A percentile compares a stretch with the other conserved stretches of the same genome.
These are phyloP conservation scores for Dolomedes plantarius DNA, from an alignment of 2,888 invertebrate genomes.

Conservation along the genomic window DNA sequence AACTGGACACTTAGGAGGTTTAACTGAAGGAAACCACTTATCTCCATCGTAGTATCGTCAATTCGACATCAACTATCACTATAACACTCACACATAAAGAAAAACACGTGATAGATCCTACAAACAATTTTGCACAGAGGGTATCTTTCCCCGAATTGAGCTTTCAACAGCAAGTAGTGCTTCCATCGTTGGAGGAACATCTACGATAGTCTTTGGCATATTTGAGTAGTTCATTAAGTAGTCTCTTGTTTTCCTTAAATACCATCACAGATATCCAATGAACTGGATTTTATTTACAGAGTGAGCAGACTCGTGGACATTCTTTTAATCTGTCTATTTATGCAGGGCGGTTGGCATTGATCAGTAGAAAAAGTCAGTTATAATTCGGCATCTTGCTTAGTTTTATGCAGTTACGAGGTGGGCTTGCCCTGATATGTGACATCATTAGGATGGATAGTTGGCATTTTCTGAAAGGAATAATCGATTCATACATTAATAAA, in stretches of 20 bases:
- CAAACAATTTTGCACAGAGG: conserved; percentile 17
- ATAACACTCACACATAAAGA: conserved; percentile 39
- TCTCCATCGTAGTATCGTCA: background rate
- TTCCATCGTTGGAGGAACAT: conserved; percentile 33
- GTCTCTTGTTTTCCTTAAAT: conserved; percentile 1
- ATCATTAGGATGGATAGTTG: conserved; percentile 70
- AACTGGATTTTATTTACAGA: conserved; percentile 37
- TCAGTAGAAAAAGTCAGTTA: conserved; percentile 36
- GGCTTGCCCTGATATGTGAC: conserved; percentile 71
- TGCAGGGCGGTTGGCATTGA: conserved; percentile 43
- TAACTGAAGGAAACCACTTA: conserved; percentile 27
- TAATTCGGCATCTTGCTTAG: conserved; percentile 35
- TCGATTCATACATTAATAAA: no score
- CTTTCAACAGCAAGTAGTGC: conserved; percentile 30
- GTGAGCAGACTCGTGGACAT: conserved; percentile 23
- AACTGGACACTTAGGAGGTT: conserved; percentile 14
- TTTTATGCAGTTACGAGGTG: conserved; percentile 50
- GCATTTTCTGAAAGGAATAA: conserved; percentile 62
- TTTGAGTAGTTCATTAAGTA: conserved; percentile 18
- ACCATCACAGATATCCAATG: conserved; percentile 67
- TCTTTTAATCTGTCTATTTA: conserved; percentile 18
- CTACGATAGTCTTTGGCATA: conserved; percentile 67
- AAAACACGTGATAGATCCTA: conserved; percentile 31
- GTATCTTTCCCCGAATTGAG: conserved; percentile 37
- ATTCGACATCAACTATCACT: conserved; percentile 15